These are phyloP conservation scores for Syngnathus rostellatus DNA, from an alignment of 2,797 vertebrate species.

Conservation along the genomic window DNA sequence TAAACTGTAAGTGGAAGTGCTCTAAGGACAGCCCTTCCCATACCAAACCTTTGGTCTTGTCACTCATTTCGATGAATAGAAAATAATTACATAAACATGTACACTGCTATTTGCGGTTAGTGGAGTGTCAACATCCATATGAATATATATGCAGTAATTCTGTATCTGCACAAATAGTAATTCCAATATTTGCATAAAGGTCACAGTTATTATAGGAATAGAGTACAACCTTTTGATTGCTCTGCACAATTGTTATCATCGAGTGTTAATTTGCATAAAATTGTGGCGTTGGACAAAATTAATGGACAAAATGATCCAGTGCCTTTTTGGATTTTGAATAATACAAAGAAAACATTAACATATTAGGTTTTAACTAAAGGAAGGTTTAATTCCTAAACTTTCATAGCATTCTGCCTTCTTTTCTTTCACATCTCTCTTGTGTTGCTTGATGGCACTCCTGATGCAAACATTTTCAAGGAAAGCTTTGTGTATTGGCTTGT, in stretches of 20 bases:
- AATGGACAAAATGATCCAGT: not conserved
- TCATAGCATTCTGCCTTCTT: too few species aligned
- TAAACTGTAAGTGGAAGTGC: conserved; percentile 12
- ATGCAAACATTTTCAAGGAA: too few species aligned
- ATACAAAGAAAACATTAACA: too few species aligned
- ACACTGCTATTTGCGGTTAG: not conserved
- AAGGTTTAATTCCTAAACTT: too few species aligned
- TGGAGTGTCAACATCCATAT: not conserved
- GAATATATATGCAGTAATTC: not conserved
- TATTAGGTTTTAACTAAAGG: too few species aligned
- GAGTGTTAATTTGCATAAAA: too few species aligned
- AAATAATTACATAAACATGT: conserved; percentile 1
- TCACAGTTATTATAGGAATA: not conserved
- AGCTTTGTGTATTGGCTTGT: too few species aligned
- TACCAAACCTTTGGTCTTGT: not conserved
- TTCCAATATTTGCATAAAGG: not conserved
- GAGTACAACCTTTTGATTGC: too few species aligned
- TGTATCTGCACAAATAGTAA: not conserved
- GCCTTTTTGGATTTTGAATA: not conserved
- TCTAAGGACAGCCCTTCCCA: not conserved
- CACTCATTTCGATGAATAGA: not conserved
- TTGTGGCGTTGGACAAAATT: too few species aligned
- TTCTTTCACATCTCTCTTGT: too few species aligned
- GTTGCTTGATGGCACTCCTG: too few species aligned
- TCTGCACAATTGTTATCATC: too few species aligned